phyloP scores from a whole-genome alignment of 2,888 invertebrate genomes.

The Eristalinus sepulchralis region DNA sequence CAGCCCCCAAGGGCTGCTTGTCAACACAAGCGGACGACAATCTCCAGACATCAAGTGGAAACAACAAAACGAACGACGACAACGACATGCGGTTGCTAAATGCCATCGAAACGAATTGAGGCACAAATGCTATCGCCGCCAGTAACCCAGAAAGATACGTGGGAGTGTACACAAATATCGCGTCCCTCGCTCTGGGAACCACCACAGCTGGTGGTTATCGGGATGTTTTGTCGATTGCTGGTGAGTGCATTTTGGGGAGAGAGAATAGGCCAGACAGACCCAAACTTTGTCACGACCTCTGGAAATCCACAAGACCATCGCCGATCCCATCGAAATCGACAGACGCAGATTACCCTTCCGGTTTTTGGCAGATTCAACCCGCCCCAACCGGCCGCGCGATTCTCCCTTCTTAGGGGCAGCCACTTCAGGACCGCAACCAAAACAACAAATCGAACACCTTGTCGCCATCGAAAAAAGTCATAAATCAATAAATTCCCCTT shows the following conservation, averaged over 20 bases:
- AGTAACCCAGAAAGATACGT: constrained; percentile 34
- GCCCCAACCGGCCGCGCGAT: neutral
- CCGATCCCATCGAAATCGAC: neutral
- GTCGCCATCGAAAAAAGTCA: neutral
- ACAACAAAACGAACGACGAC: neutral
- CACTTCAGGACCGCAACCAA: neutral
- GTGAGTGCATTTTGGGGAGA: neutral
- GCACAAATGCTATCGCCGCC: neutral
- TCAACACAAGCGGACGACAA: neutral
- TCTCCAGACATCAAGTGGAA: neutral
- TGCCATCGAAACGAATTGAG: neutral
- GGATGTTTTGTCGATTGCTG: neutral
- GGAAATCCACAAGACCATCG: neutral
- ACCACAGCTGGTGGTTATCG: neutral
- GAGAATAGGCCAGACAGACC: neutral
- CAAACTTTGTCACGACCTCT: no score
- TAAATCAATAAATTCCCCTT: constrained; percentile 30
- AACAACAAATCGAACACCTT: neutral
- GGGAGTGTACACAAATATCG: neutral
- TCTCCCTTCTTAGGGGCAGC: neutral
- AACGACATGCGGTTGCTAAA: neutral
- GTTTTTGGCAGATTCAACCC: constrained; percentile 1
- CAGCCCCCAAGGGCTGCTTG: neutral
- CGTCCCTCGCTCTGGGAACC: neutral
- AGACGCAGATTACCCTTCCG: neutral